Evolutionary conservation across 2,888 invertebrate species (phyloP).

Genomic region (Amitus sp.): DNA sequence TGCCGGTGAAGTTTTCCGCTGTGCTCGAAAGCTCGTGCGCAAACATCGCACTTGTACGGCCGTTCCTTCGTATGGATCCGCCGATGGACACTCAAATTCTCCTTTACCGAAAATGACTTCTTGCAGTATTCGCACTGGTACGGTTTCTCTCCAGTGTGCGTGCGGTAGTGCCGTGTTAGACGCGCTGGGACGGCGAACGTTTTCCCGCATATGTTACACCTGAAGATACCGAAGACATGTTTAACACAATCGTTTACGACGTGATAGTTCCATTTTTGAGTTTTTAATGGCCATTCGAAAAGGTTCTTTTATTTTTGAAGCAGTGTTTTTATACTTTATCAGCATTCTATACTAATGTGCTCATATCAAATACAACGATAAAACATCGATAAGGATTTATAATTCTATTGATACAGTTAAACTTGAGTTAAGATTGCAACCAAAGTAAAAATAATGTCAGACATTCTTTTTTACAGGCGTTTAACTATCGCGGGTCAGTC

Average conservation of each 20-base stretch:
- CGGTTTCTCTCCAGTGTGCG: conserved; percentile 91
- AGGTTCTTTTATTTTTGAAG: no score
- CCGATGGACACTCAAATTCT: conserved; percentile 87
- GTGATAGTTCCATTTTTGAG: no score
- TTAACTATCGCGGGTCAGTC: no score
- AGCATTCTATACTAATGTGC: no score
- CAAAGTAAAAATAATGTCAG: no score
- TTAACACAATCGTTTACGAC: conserved; percentile 75
- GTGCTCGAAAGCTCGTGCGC: conserved; percentile 89
- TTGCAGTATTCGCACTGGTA: conserved; percentile 93
- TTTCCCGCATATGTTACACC: conserved; percentile 90
- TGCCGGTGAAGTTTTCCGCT: conserved; percentile 90
- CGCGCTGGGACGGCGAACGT: conserved; percentile 92
- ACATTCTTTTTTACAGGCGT: no score
- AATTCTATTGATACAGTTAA: no score
- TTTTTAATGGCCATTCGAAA: no score
- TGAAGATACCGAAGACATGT: conserved; percentile 77
- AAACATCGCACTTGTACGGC: conserved; percentile 89
- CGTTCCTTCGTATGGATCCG: conserved; percentile 92
- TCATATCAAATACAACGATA: no score
- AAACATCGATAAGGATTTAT: no score
- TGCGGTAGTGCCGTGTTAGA: conserved; percentile 85
- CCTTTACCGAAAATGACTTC: conserved; percentile 92
- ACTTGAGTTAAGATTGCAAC: no score
- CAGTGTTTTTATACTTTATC: no score